Evolutionary conservation across 1,140 invertebrate species (phyloP).

Genomic region (Carposina sasakii): DNA sequence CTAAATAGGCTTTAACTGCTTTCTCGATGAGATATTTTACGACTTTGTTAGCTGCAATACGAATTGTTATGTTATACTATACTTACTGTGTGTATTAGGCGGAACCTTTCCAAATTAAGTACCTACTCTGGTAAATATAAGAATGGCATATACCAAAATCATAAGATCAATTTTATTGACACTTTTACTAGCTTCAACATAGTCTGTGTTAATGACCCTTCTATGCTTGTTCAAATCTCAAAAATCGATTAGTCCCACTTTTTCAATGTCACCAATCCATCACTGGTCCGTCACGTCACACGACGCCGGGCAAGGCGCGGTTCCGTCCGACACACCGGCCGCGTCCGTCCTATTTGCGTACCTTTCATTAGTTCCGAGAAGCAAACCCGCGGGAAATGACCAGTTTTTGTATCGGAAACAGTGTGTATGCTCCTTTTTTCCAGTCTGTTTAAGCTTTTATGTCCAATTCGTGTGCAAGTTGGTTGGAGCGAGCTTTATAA

Average conservation of each 20-base stretch:
- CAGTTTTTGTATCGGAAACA: slow-evolving; percentile 65
- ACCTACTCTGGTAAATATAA: too few species aligned
- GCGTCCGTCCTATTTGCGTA: slow-evolving; percentile 56
- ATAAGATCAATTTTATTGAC: background rate
- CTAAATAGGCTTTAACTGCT: too few species aligned
- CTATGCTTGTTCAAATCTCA: background rate
- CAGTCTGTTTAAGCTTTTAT: too few species aligned
- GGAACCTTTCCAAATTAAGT: too few species aligned
- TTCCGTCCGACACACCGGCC: slow-evolving; percentile 41
- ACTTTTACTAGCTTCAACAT: background rate
- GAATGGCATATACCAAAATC: background rate
- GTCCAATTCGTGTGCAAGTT: too few species aligned
- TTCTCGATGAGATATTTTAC: too few species aligned
- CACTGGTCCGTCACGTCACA: slow-evolving; percentile 38
- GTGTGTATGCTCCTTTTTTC: slow-evolving; percentile 46
- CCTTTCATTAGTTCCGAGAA: slow-evolving; percentile 68
- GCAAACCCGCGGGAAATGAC: slow-evolving; percentile 47
- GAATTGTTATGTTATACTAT: too few species aligned
- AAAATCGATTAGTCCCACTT: slow-evolving; percentile 3
- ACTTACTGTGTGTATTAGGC: too few species aligned
- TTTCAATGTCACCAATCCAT: slow-evolving; percentile 57
- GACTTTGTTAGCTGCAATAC: too few species aligned
- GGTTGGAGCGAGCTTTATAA: too few species aligned
- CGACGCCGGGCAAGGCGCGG: slow-evolving; percentile 47
- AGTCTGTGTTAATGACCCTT: background rate